Conservation (phyloP, 2,888 invertebrate genomes). For the Embidobia sp. region DNA sequence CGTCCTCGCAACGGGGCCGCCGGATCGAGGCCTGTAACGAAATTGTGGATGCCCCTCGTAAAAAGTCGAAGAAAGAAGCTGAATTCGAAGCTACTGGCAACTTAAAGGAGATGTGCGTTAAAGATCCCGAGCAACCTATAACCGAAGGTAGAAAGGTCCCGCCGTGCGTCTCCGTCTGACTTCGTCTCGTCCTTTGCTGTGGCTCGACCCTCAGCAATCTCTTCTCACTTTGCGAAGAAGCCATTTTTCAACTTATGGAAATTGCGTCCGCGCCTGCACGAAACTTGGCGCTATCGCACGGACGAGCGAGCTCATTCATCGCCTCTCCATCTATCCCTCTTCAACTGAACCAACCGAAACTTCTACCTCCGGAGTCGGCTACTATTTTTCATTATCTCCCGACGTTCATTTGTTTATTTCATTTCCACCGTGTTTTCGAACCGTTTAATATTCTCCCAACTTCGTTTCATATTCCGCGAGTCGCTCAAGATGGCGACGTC, state of each 20-base stretch:
- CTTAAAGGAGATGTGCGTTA: conserved; percentile 76
- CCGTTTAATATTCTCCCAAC: conserved; percentile 4
- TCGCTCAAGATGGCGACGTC: too few species aligned
- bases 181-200: conserved; percentile 40
- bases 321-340: conserved; percentile 52
- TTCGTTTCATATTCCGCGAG: too few species aligned
- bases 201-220: conserved; percentile 70
- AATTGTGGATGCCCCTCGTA: conserved; percentile 42
- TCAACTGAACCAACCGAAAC: conserved; percentile 39
- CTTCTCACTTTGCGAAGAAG: conserved; percentile 76
- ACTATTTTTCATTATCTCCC: conserved; percentile 51
- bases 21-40: conserved; percentile 33
- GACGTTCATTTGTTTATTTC: conserved; percentile 42
- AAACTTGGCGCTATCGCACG: conserved; percentile 62
- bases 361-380: conserved; percentile 30
- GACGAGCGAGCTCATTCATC: conserved; percentile 62
- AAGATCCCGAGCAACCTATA: conserved; percentile 70
- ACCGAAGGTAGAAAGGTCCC: conserved; percentile 52
- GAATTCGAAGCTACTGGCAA: conserved; percentile 62
- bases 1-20: not conserved
- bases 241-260: conserved; percentile 80
- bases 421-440: conserved; percentile 4
- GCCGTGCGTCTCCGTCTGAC: conserved; percentile 21
- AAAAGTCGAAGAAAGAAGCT: conserved; percentile 49
- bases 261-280: conserved; percentile 70